A percentile compares a stretch with the other conserved stretches of the same genome.
Conservation (phyloP, 1,140 invertebrate species). For the Andricus grossulariae region DNA sequence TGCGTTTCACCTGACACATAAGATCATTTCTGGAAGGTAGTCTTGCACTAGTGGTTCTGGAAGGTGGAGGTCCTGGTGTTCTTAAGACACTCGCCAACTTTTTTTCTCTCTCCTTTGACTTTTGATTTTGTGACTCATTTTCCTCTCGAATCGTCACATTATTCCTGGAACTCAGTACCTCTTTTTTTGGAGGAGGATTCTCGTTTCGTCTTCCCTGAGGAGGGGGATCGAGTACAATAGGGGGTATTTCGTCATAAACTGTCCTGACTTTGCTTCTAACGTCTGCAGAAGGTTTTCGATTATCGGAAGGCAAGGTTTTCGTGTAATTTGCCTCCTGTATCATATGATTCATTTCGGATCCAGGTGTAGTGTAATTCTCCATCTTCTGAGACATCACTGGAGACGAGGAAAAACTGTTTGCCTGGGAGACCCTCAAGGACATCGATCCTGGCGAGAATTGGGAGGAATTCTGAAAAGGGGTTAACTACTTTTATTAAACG, state of each 20-base stretch:
- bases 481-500: constrained; percentile 24
- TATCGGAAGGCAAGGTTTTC: constrained; percentile 79
- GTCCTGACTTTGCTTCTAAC: constrained; percentile 41
- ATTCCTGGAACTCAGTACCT: neutral
- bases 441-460: constrained; percentile 63
- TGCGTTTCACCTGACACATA: constrained; percentile 87
- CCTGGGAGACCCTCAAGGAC: constrained; percentile 67
- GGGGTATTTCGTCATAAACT: constrained; percentile 58
- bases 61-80: constrained; percentile 78
- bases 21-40: constrained; percentile 88
- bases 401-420: constrained; percentile 70
- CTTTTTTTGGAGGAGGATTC: neutral
- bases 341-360: constrained; percentile 57
- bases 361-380: constrained; percentile 47
- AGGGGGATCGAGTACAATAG: constrained; percentile 70
- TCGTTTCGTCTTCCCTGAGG: constrained; percentile 53
- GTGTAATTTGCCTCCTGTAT: constrained; percentile 77
- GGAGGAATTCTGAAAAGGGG: constrained; percentile 59
- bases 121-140: neutral
- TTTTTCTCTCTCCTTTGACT: constrained; percentile 1
- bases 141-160: constrained; percentile 16
- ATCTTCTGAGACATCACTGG: constrained; percentile 68
- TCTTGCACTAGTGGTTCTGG: constrained; percentile 88
- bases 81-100: constrained; percentile 60
- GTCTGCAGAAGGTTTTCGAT: constrained; percentile 35